A percentile compares a stretch with the other conserved stretches of the same genome.
Conservation (phyloP, 2,888 invertebrate species). For the Drosophila koepferae region DNA sequence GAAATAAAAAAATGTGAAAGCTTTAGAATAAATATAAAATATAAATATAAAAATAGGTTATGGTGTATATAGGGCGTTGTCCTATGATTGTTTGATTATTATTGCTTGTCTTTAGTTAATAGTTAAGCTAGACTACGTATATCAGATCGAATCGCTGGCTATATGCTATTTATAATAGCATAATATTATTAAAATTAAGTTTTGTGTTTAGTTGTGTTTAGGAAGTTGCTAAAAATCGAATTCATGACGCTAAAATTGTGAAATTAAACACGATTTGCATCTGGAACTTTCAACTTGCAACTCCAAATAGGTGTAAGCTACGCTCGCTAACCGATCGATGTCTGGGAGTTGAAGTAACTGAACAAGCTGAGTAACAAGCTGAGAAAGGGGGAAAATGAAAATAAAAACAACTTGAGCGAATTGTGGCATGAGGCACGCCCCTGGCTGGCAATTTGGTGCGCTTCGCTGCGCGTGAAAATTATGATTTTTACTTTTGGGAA, state of each 20-base stretch:
- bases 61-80: too few relatives aligned
- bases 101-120: too few relatives aligned
- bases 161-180: too few relatives aligned
- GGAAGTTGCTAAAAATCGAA: not conserved
- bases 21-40: too few relatives aligned
- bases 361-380: not conserved
- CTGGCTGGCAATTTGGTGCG: constrained; percentile 66
- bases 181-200: too few relatives aligned
- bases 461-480: constrained; percentile 79
- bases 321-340: constrained; percentile 15
- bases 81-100: too few relatives aligned
- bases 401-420: constrained; percentile 39
- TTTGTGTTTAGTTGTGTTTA: too few relatives aligned
- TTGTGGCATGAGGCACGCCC: constrained; percentile 73
- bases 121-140: too few relatives aligned
- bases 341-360: constrained; percentile 19
- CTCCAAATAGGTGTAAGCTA: constrained; percentile 24
- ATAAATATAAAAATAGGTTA: too few relatives aligned
- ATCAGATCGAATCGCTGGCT: too few relatives aligned
- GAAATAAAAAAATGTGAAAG: too few relatives aligned
- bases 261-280: constrained; percentile 6
- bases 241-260: too few relatives aligned
- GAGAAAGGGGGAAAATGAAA: not conserved
- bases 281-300: constrained; percentile 4
- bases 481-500: constrained; percentile 71